Base-by-base conservation (phyloP, 2,888 invertebrate genomes). In the Hyppa rectilinea region DNA sequence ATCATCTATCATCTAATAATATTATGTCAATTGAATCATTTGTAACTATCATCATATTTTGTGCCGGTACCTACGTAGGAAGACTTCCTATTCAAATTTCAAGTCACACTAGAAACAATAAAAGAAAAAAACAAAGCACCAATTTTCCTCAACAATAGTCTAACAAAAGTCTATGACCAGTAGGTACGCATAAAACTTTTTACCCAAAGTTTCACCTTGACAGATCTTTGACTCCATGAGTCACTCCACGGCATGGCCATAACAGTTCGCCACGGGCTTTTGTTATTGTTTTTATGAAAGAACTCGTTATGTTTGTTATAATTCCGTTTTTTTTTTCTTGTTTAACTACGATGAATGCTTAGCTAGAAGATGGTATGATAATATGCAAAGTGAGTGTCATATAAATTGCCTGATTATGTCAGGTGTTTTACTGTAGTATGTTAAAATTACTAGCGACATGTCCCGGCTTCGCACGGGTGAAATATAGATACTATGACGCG, bases 221-320 rank as follows among this genome's bases (percentile, higher is more conserved):
- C 80, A 85, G 85, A 85, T 85, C 88, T 87, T 87, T 87, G 87
- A 87, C 89, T 85, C 76, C 56, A 62, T 88, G 88, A 88, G 56
- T 89, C 89, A 87, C 29, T 29, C 0, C 52, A 36, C 36, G 14
- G 59, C 75, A 20, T 63, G 53, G 0, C 75, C 61, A 75, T 65
- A 78, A 62, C 62, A 73, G 71, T 71, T 60, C 72, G 72, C 69
- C 58, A 78, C 71, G 67, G 72, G 47, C 36, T 45, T 79, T 71
- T 84, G 74, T 79, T 71, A 73, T 85, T 84, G 82, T 85, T 84
- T 84, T 84, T 82, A 66, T 80, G 9, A 20, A 71, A 50, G 63
- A 84, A 84, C 82, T 71, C 59, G 75, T 72, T 70, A 10, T 60
- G 34, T 55, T 53, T 76, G 67, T 53, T 73, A 61, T 55, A 71